These are phyloP conservation scores for Salvelinus namaycush DNA, from an alignment of 2,113 vertebrate genomes.

Conservation along the genomic window DNA sequence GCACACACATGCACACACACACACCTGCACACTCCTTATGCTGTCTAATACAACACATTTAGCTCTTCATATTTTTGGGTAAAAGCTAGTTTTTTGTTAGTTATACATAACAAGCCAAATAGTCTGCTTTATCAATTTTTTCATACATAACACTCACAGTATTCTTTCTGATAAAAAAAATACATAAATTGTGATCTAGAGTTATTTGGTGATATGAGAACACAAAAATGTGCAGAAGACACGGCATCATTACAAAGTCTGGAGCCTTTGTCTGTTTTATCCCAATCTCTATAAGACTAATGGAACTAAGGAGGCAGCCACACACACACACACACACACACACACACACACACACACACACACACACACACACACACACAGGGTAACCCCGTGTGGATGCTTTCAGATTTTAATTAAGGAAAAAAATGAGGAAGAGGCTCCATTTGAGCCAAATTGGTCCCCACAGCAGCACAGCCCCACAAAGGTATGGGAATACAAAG, in stretches of 20 bases:
- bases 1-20: slow-evolving; percentile 10
- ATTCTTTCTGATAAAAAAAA: too few species aligned
- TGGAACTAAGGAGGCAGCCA: slow-evolving; percentile 1
- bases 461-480: slow-evolving; percentile 62
- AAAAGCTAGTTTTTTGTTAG: too few species aligned
- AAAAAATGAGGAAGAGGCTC: slow-evolving; percentile 81
- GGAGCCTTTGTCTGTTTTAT: neutral
- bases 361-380: slow-evolving; percentile 35
- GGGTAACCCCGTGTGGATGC: slow-evolving; percentile 60
- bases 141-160: too few species aligned
- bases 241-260: neutral
- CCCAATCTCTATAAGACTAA: neutral
- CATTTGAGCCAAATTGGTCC: slow-evolving; percentile 81
- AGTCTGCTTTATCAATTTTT: too few species aligned
- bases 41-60: too few species aligned
- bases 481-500: slow-evolving; percentile 69
- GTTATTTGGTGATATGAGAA: neutral
- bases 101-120: too few species aligned
- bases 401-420: slow-evolving; percentile 81
- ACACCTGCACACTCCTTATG: neutral
- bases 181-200: too few species aligned
- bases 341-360: slow-evolving; percentile 35
- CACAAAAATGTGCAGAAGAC: neutral
- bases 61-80: too few species aligned
- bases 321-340: slow-evolving; percentile 6